Evolutionary conservation across 2,797 vertebrate species (phyloP).

Genomic region (Bovichtus variegatus): DNA sequence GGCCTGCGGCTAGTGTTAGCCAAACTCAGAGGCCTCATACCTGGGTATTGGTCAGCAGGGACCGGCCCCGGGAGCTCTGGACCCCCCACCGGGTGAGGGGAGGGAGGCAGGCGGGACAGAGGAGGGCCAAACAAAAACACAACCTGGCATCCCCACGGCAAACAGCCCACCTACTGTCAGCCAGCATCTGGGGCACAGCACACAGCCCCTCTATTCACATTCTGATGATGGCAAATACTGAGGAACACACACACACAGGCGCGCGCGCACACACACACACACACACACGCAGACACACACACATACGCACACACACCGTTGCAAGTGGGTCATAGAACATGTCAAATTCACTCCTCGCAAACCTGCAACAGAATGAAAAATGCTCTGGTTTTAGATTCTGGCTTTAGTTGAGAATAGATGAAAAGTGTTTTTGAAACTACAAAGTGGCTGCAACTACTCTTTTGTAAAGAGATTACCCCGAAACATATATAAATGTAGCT

Average conservation of each 20-base stretch:
- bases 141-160: constrained; percentile 81
- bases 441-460: background rate
- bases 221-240: constrained; percentile 70
- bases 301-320: constrained; percentile 28
- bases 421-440: background rate
- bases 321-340: too few species aligned
- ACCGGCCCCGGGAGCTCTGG: constrained; percentile 66
- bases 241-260: constrained; percentile 49
- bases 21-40: constrained; percentile 80
- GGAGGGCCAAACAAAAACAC: constrained; percentile 84
- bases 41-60: constrained; percentile 80
- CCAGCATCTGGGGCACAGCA: constrained; percentile 77
- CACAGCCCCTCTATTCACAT: constrained; percentile 73
- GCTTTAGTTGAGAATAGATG: background rate
- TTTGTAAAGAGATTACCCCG: background rate
- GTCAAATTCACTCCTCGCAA: constrained; percentile 12
- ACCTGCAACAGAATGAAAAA: constrained; percentile 8
- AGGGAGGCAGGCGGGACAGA: constrained; percentile 76
- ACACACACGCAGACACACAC: constrained; percentile 29
- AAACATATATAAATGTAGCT: constrained; percentile 2
- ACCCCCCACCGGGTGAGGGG: constrained; percentile 64
- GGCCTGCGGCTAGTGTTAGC: constrained; percentile 75
- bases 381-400: background rate
- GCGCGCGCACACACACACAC: constrained; percentile 17
- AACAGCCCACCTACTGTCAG: constrained; percentile 81